Conservation (phyloP, 1,140 invertebrate genomes). For the Meloidogyne hapla region DNA sequence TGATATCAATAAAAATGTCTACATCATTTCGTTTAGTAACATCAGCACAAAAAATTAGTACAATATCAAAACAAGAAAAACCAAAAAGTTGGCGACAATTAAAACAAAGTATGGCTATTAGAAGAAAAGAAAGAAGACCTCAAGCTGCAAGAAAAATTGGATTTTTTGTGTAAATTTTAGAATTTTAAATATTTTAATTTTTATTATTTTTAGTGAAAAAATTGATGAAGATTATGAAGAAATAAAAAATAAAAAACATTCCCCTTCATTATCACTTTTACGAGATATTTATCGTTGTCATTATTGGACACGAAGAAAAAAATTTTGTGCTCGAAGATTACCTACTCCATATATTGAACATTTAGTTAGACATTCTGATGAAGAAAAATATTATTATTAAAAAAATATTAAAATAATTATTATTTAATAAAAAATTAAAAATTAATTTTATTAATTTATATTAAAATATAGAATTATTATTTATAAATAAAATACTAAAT, state of each 20-base stretch:
- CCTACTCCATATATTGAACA: conserved; percentile 40
- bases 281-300: conserved; percentile 15
- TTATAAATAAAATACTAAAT: too few relatives aligned
- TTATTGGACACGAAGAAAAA: conserved; percentile 14
- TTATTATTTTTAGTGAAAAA: conserved; percentile 11
- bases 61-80: not conserved
- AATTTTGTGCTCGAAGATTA: conserved; percentile 34
- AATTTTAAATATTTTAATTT: not conserved
- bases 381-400: not conserved
- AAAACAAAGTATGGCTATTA: conserved; percentile 18
- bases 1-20: conserved; percentile 17
- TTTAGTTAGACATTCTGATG: conserved; percentile 31
- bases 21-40: conserved; percentile 29
- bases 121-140: not conserved
- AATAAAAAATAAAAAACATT: conserved; percentile 12
- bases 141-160: conserved; percentile 8
- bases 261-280: conserved; percentile 12
- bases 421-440: too few relatives aligned
- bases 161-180: not conserved
- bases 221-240: not conserved
- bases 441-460: too few relatives aligned
- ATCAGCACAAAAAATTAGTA: conserved; percentile 11
- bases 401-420: not conserved
- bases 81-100: conserved; percentile 7
- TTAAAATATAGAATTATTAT: too few relatives aligned